A percentile compares a stretch with the other conserved stretches of the same genome.
These are phyloP conservation scores for Drosophila emarginata DNA, from an alignment of 2,888 invertebrate genomes.

Conservation along the genomic window DNA sequence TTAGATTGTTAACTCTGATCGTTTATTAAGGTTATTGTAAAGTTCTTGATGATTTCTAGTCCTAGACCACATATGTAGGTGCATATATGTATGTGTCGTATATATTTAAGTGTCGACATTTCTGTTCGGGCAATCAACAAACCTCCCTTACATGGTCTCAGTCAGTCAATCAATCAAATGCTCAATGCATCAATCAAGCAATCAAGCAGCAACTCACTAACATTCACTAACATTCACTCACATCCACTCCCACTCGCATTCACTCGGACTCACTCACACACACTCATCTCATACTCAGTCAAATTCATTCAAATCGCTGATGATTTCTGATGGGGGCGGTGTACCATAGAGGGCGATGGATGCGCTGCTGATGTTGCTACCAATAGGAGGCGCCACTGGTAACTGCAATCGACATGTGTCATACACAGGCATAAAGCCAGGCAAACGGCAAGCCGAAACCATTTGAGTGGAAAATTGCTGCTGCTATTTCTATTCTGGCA, in stretches of 20 bases:
- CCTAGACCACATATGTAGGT: neutral
- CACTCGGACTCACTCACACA: slow-evolving; percentile 26
- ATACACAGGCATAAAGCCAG: slow-evolving; percentile 48
- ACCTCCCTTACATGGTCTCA: slow-evolving; percentile 35
- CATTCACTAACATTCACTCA: slow-evolving; percentile 17
- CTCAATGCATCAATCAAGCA: slow-evolving; percentile 59
- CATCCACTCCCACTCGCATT: slow-evolving; percentile 16
- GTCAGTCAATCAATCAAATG: slow-evolving; percentile 55
- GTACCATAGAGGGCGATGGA: slow-evolving; percentile 29
- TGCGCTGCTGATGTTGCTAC: slow-evolving; percentile 26
- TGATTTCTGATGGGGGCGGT: slow-evolving; percentile 25
- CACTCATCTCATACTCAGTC: slow-evolving; percentile 39
- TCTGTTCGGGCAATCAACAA: slow-evolving; percentile 11
- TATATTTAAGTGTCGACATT: neutral
- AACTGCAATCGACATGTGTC: slow-evolving; percentile 67
- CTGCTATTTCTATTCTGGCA: slow-evolving; percentile 49
- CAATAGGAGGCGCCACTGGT: slow-evolving; percentile 47
- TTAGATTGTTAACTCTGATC: too few species aligned
- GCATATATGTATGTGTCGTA: neutral
- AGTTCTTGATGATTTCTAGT: neutral
- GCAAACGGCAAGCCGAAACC: slow-evolving; percentile 23
- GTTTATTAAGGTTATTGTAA: neutral
- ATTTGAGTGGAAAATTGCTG: slow-evolving; percentile 67
- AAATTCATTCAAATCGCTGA: slow-evolving; percentile 56
- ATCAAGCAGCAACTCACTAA: slow-evolving; percentile 41